Evolutionary conservation across 2,113 vertebrate genomes (phyloP).

Genomic region (Salvelinus sp.): DNA sequence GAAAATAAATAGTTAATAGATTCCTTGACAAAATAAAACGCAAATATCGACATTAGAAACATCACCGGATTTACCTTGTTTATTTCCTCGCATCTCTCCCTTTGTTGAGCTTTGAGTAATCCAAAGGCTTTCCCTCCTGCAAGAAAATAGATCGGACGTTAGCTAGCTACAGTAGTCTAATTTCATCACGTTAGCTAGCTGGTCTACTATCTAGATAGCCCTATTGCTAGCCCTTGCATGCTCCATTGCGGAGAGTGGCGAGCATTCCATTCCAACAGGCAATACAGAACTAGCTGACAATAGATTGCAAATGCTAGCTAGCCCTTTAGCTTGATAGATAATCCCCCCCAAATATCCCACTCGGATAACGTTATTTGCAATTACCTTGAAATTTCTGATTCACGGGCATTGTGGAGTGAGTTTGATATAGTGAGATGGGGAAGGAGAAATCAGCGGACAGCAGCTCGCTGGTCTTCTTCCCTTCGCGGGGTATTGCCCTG

Average conservation of each 20-base stretch:
- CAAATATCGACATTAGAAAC: too few relatives aligned
- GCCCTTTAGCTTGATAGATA: neutral
- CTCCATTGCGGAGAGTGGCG: slow-evolving; percentile 43
- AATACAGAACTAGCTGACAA: neutral
- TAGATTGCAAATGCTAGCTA: slow-evolving; percentile 2
- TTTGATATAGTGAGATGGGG: neutral
- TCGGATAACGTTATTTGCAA: neutral
- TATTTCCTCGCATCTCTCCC: slow-evolving; percentile 82
- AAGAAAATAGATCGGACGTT: slow-evolving; percentile 32
- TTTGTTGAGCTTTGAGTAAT: slow-evolving; percentile 82
- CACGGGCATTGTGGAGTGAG: slow-evolving; percentile 24
- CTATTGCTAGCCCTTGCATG: slow-evolving; percentile 23
- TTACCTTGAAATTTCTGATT: slow-evolving; percentile 37
- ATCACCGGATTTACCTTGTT: slow-evolving; percentile 78
- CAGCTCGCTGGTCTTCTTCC: neutral
- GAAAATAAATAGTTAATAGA: neutral
- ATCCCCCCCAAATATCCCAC: neutral
- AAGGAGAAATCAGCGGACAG: neutral
- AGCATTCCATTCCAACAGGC: neutral
- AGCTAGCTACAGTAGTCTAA: slow-evolving; percentile 11
- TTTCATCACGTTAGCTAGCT: neutral
- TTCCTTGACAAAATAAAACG: neutral
- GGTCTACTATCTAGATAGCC: slow-evolving; percentile 30
- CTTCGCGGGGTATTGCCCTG: neutral
- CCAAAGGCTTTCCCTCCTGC: slow-evolving; percentile 87